Evolutionary conservation across 1,140 invertebrate genomes (phyloP).

Genomic region (Spodoptera frugiperda): DNA sequence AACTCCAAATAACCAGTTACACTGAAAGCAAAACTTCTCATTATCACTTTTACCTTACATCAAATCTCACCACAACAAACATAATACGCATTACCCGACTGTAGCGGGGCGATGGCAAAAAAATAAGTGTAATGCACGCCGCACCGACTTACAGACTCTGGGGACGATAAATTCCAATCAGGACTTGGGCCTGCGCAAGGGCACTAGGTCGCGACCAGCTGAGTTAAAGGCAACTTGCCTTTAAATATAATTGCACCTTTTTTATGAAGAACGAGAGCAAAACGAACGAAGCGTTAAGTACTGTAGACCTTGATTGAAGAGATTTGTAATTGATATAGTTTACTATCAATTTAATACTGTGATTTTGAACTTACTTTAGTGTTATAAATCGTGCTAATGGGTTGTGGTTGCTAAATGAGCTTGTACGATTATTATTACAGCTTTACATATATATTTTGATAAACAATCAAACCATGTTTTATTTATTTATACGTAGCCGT

Average conservation of each 20-base stretch:
- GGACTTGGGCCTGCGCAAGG: constrained; percentile 27
- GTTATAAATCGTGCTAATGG: too few species aligned
- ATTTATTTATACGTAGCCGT: too few species aligned
- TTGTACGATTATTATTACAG: too few species aligned
- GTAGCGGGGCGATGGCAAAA: constrained; percentile 2
- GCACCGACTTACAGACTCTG: constrained; percentile 16
- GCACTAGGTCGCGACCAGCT: constrained; percentile 39
- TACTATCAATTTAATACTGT: too few species aligned
- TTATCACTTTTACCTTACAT: neutral
- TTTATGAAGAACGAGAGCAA: constrained; percentile 13
- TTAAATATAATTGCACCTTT: constrained; percentile 26
- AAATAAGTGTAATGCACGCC: constrained; percentile 41
- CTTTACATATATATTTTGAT: too few species aligned
- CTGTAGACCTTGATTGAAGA: neutral
- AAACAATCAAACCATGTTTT: too few species aligned
- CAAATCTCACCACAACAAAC: constrained; percentile 24
- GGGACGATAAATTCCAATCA: constrained; percentile 44
- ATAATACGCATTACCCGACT: constrained; percentile 36
- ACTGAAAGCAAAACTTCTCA: neutral
- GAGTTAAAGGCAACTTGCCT: constrained; percentile 33
- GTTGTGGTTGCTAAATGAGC: too few species aligned
- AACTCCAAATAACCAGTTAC: too few species aligned
- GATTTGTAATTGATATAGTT: neutral
- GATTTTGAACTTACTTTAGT: too few species aligned
- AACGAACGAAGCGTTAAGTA: neutral